A percentile compares a stretch with the other conserved stretches of the same genome.
phyloP scores from a whole-genome alignment of 2,888 invertebrate genomes.

The Lutraria lutraria region DNA sequence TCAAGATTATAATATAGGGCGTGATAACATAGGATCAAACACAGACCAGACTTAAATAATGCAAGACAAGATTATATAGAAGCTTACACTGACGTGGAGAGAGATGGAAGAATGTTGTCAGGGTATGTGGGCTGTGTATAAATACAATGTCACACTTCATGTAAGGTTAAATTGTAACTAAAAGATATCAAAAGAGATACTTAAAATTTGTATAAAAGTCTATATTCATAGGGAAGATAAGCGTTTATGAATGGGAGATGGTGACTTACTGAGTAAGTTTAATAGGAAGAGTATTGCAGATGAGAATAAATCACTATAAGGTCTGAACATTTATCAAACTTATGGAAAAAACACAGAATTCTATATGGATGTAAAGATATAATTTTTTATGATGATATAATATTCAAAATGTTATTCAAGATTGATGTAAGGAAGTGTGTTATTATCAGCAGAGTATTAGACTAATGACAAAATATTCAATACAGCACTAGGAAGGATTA shows the following conservation, averaged over 20 bases:
- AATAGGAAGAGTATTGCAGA: no score
- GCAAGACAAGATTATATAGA: neutral
- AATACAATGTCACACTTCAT: neutral
- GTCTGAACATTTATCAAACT: no score
- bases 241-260: no score
- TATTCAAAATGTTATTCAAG: no score
- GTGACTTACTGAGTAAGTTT: no score
- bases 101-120: neutral
- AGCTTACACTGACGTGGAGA: neutral
- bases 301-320: no score
- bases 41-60: neutral
- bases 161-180: neutral
- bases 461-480: neutral
- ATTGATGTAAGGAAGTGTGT: no score
- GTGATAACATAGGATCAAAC: constrained; percentile 4
- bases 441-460: neutral
- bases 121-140: neutral
- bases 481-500: neutral
- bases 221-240: no score
- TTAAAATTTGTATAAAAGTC: neutral
- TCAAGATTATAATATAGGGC: neutral
- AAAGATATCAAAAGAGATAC: neutral
- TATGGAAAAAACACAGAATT: no score
- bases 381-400: no score
- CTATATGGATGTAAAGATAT: no score